A percentile compares a stretch with the other conserved stretches of the same genome.
phyloP scores from a whole-genome alignment of 92 coral and sea anemone species.

The Diadumene lineata region DNA sequence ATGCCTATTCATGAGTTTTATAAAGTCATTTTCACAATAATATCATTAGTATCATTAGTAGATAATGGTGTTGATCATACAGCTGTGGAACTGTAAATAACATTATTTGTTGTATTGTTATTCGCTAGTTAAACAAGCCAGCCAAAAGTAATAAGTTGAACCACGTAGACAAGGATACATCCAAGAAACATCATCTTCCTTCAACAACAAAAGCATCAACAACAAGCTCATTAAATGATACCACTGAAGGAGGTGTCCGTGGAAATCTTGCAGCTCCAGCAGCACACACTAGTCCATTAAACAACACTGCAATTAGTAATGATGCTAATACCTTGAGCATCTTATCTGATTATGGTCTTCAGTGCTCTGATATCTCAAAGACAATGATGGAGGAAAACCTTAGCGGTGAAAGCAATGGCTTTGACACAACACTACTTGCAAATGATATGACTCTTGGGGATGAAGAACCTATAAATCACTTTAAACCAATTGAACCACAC shows the following conservation, averaged over 20 bases:
- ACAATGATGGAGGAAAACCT: conserved; percentile 10
- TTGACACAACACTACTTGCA: conserved; percentile 19
- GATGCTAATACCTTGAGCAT: background rate
- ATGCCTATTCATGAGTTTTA: too few relatives aligned
- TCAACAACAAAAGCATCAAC: conserved; percentile 53
- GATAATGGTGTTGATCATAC: too few relatives aligned
- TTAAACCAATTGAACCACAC: background rate
- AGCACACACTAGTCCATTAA: conserved; percentile 58
- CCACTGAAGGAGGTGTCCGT: conserved; percentile 70
- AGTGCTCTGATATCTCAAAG: conserved; percentile 18
- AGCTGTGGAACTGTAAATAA: too few relatives aligned
- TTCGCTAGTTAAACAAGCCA: conserved; percentile 23
- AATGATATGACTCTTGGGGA: conserved; percentile 1
- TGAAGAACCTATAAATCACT: conserved; percentile 4
- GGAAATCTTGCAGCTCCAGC: conserved; percentile 84
- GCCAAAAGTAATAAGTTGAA: conserved; percentile 41
- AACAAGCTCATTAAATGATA: conserved; percentile 36
- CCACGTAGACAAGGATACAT: conserved; percentile 40
- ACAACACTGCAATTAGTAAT: conserved; percentile 21
- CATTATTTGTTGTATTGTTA: too few relatives aligned
- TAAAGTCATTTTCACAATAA: too few relatives aligned
- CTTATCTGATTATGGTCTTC: conserved; percentile 3
- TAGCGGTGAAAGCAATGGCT: background rate
- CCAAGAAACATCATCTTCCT: conserved; percentile 30
- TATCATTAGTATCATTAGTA: too few relatives aligned